Evolutionary conservation across 2,797 vertebrate genomes (phyloP), one percentile per base, ranked within the genome.

Genomic region (Acomys russatus): DNA sequence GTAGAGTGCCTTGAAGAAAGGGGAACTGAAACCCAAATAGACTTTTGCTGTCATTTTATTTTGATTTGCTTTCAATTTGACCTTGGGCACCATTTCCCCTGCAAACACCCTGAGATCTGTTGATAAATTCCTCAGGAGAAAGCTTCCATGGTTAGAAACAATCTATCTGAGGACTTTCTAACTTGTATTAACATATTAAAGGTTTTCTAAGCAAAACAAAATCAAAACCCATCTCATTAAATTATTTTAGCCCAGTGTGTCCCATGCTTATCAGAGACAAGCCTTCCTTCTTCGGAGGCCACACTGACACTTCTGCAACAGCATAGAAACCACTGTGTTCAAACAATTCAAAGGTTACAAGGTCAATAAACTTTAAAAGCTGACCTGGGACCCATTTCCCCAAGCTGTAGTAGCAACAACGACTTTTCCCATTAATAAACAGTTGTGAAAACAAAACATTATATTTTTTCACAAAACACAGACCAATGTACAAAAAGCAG

Each of bases 261-360:
- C 44, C 38, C 63, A 82, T 86, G 68, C 63, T 14, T 88, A 59
- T 89, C 17, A 73, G 3, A 94, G 17, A 2, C 14, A n/a, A 92
- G 38, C 38, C 64, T 87, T 86, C 23, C 88, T 73, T 59, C 49
- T 82, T 93, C 91, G 23, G 0, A 68, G 35, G 3, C 22, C 1
- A 33, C 38, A 56, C 33, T 51, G 6, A 49, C 51, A 73, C 73
- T 73, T 33, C 20, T 63, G 15, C 11, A 56, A 83, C 3, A 33
- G 6, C 10, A 11, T 20, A 56, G 18, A 78, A 91, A 82, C 74
- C 61, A 17, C 44, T 79, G 1, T 91, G 44, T 86, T 12, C 23
- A 51, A 73, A 91, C 54, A 84, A 87, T 18, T 88, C 4, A 76
- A 95, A 90, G 64, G 49, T 51, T 86, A n/a, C 35, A 91, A 66